phyloP scores from a whole-genome alignment of 2,113 vertebrate species.

The Spea multiplicata region DNA sequence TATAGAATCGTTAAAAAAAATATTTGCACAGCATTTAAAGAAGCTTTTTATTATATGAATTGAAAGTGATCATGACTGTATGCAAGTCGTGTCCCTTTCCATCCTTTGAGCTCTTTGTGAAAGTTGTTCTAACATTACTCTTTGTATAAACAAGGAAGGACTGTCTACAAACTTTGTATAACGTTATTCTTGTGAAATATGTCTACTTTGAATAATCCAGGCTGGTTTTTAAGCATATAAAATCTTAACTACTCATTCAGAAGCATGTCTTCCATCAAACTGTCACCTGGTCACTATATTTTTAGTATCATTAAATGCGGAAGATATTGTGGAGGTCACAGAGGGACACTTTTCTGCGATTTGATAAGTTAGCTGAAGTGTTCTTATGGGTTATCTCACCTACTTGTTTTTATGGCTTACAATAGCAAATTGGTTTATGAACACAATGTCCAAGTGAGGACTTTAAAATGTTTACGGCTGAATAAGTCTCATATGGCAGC shows the following conservation, averaged over 20 bases:
- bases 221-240: neutral
- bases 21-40: slow-evolving; percentile 10
- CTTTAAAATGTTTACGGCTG: too few species aligned
- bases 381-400: too few species aligned
- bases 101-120: slow-evolving; percentile 17
- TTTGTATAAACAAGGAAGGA: slow-evolving; percentile 2
- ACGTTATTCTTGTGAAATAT: neutral
- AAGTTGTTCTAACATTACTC: slow-evolving; percentile 6
- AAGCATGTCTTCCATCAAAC: neutral
- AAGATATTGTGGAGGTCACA: neutral
- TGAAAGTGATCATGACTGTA: slow-evolving; percentile 5
- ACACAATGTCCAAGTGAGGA: too few species aligned
- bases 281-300: neutral
- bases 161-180: neutral
- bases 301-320: neutral
- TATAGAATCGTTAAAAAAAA: slow-evolving; percentile 17
- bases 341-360: neutral
- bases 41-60: neutral
- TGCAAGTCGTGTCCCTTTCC: neutral
- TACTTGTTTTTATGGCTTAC: too few species aligned
- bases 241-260: neutral
- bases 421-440: too few species aligned
- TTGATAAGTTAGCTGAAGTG: too few species aligned
- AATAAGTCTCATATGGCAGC: too few species aligned
- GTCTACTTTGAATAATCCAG: neutral